phyloP scores from a whole-genome alignment of 2,113 vertebrate genomes.

The human (Homo sapiens) region GRCh38 chr15:48261501-48262000 shows the following conservation, averaged over 20 bases:
- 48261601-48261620: constrained; percentile 44
- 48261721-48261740: neutral
- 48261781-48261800: neutral
- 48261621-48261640: constrained; percentile 37
- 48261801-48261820: neutral
- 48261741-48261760: neutral
- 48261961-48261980: neutral
- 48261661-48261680: neutral
- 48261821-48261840: constrained; percentile 15
- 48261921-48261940: neutral
- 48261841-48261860: neutral
- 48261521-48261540: constrained; percentile 24
- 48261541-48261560: constrained; percentile 11
- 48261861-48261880: neutral
- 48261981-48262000: neutral
- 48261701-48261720: constrained; percentile 10
- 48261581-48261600: neutral
- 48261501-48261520: neutral
- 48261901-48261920: neutral
- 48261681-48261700: neutral
- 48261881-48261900: neutral
- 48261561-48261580: neutral
- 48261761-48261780: constrained; percentile 28
- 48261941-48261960: neutral
- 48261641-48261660: neutral